phyloP scores from a whole-genome alignment of 2,113 vertebrate species.

The Dicentrarchus labrax region DNA sequence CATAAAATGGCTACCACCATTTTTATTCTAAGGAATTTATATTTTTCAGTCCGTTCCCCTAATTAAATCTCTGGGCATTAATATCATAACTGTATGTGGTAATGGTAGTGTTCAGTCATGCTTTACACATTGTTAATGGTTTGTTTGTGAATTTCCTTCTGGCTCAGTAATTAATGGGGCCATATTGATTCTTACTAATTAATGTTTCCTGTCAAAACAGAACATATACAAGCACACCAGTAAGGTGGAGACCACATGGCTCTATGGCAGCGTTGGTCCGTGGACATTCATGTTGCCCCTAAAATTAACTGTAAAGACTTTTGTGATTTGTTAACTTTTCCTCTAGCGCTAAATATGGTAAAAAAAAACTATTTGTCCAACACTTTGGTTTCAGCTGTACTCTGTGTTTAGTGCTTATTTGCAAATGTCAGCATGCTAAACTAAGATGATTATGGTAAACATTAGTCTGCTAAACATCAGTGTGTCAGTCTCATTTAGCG shows the following conservation, averaged over 20 bases:
- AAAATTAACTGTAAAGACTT: not conserved
- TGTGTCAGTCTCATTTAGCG: not conserved
- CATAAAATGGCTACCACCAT: not conserved
- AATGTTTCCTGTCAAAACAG: conserved; percentile 38
- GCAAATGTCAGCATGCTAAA: not conserved
- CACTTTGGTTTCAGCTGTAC: not conserved
- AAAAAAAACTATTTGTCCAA: too few species aligned
- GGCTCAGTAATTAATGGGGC: conserved; percentile 49
- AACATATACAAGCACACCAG: not conserved
- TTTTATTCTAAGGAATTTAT: not conserved
- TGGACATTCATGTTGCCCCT: not conserved
- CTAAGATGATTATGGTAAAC: too few species aligned
- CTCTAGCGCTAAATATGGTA: too few species aligned
- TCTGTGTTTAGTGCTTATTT: too few species aligned
- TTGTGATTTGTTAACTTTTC: too few species aligned
- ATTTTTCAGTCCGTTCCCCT: not conserved
- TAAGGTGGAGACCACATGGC: not conserved
- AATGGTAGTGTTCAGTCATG: conserved; percentile 44
- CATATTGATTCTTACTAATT: conserved; percentile 54
- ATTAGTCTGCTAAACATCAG: not conserved
- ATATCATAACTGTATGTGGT: conserved; percentile 16
- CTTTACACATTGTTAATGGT: conserved; percentile 43
- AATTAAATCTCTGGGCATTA: conserved; percentile 37
- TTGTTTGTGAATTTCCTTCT: conserved; percentile 49
- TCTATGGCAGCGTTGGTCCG: not conserved